These are phyloP conservation scores for Typhlichthys eigenmanni DNA, from an alignment of 2,797 vertebrate species.

Conservation along the genomic window DNA sequence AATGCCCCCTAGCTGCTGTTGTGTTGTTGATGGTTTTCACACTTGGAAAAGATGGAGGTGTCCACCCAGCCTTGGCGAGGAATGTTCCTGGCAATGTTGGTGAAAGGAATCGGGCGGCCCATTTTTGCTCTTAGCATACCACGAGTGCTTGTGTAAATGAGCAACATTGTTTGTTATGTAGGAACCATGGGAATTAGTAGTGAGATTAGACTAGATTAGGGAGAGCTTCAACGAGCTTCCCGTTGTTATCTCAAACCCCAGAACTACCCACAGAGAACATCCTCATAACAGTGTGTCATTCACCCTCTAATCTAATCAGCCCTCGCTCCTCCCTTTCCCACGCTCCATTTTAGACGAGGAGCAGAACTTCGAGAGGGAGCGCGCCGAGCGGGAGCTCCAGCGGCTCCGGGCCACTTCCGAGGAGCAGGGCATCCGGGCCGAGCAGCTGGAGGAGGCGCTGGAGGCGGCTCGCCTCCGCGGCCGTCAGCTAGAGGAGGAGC, in stretches of 20 bases:
- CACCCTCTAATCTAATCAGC: not conserved
- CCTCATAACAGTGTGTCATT: not conserved
- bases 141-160: slow-evolving; percentile 68
- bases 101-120: slow-evolving; percentile 70
- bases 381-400: slow-evolving; percentile 84
- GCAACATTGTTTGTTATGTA: slow-evolving; percentile 58
- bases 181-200: slow-evolving; percentile 52
- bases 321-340: not conserved
- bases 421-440: slow-evolving; percentile 82
- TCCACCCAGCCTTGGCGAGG: slow-evolving; percentile 74
- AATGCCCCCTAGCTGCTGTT: slow-evolving; percentile 57
- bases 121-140: slow-evolving; percentile 69
- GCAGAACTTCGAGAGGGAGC: slow-evolving; percentile 85
- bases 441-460: slow-evolving; percentile 87
- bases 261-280: not conserved
- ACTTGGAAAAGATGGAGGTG: slow-evolving; percentile 57
- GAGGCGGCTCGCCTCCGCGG: slow-evolving; percentile 82
- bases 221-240: not conserved
- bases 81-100: slow-evolving; percentile 74
- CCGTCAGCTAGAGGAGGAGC: slow-evolving; percentile 86
- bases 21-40: slow-evolving; percentile 57
- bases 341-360: slow-evolving; percentile 73
- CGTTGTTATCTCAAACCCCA: too few species aligned
- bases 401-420: slow-evolving; percentile 80
- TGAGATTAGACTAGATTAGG: slow-evolving; percentile 25